Evolutionary conservation across 2,113 vertebrate genomes (phyloP), one percentile per base, ranked within the genome.

Genomic region (Callionymus lyra): DNA sequence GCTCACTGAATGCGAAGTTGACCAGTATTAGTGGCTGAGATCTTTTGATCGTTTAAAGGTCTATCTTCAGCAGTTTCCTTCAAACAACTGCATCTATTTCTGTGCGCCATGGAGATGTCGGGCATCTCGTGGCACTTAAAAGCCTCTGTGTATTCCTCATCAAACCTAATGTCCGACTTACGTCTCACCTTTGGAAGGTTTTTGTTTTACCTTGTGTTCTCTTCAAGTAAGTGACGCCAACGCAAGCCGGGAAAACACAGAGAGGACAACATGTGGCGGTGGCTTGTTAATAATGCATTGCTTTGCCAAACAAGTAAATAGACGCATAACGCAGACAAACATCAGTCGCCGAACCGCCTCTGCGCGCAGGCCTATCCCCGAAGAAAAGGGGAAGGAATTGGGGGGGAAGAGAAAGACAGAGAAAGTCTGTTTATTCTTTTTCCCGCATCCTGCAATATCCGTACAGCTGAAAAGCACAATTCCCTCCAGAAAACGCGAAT

Each of bases 211-310:
- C 8, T 27, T 27, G 8, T 27, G 38, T 56, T 18, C 39, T 49
- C 41, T 51, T 36, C 33, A 47, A 27, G 42, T 6, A 36, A 46
- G 53, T 58, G 50, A 70, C 14, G 54, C 19, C 43, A 57, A 61
- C 31, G 49, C 54, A 50, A 63, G 58, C 31, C 34, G 44, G 61
- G 49, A 63, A 51, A 45, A 35, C 48, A 38, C 64, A 9, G 61
- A 47, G 36, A 65, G 63, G 63, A 73, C 55, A 62, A 53, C 61
- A 74, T 68, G 68, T 75, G 75, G 70, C 68, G 44, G 57, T 43
- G 52, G 56, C 63, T 78, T 58, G 72, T 81, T 77, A 83, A 83
- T 81, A 78, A 83, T 80, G 59, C 74, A 81, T 81, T 73, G 73
- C 76, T 81, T 78, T 78, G 70, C 70, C 67, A 68, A 77, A 81